phyloP scores from a whole-genome alignment of 2,113 vertebrate species.

The Corythaixoides concolor region DNA sequence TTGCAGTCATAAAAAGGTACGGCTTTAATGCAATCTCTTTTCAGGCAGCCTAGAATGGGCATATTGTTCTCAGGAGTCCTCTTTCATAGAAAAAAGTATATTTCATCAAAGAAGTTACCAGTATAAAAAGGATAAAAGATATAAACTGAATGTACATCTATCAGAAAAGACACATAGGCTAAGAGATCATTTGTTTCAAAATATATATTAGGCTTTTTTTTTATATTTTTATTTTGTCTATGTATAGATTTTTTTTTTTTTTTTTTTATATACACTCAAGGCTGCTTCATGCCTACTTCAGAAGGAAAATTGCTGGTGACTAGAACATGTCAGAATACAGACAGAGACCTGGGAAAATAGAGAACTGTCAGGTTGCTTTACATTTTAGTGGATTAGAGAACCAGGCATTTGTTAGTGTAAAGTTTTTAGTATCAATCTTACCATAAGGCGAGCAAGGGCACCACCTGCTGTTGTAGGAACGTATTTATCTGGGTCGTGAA shows the following conservation, averaged over 20 bases:
- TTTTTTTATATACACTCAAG: background rate
- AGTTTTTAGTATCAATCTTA: background rate
- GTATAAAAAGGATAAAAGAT: background rate
- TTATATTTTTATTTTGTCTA: background rate
- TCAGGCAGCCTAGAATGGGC: background rate
- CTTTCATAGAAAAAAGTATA: background rate
- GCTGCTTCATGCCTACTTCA: background rate
- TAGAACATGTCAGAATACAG: background rate
- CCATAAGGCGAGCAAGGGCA: constrained; percentile 22
- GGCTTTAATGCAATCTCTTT: background rate
- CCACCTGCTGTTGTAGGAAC: constrained; percentile 34
- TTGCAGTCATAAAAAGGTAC: background rate
- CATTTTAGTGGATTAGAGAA: background rate
- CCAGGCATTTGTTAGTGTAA: background rate
- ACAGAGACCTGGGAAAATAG: background rate
- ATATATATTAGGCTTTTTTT: background rate
- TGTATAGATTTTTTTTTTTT: background rate
- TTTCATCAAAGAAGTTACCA: background rate
- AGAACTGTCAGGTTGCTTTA: background rate
- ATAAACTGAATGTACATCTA: background rate
- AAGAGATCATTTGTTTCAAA: background rate
- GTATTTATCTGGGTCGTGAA: background rate
- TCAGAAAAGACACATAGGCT: background rate
- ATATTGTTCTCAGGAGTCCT: background rate
- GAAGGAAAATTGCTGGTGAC: background rate